A percentile compares a stretch with the other conserved stretches of the same genome.
Evolutionary conservation across 2,797 vertebrate genomes (phyloP).

Genomic region (Peromyscus melanophrys): DNA sequence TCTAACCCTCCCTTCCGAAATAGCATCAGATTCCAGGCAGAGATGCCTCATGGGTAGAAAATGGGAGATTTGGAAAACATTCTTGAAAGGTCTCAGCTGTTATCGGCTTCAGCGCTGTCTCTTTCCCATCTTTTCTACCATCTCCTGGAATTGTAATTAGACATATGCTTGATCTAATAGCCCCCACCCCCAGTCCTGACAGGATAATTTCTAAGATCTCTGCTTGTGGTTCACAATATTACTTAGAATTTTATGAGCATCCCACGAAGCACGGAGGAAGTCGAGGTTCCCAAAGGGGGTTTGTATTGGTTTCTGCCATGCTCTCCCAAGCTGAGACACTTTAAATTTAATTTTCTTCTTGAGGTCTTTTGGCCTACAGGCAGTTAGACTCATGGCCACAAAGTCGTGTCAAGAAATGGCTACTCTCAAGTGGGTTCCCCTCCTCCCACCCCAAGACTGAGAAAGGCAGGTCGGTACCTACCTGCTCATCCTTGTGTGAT

Average conservation of each 20-base stretch:
- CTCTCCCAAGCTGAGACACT: neutral
- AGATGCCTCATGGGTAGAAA: neutral
- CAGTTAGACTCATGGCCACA: neutral
- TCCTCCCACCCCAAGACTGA: neutral
- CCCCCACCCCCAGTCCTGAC: neutral
- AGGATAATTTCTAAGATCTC: neutral
- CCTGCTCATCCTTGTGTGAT: fast-evolving
- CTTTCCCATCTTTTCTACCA: neutral
- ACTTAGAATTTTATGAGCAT: neutral
- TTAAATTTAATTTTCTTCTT: conserved; percentile 20
- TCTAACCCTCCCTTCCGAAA: neutral
- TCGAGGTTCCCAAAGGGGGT: neutral
- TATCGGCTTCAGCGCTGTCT: neutral
- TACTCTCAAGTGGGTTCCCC: neutral
- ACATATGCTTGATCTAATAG: neutral
- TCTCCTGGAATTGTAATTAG: conserved; percentile 41
- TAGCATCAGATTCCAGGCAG: neutral
- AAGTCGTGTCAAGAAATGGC: neutral
- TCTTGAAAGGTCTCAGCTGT: conserved; percentile 7
- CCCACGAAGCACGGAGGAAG: neutral
- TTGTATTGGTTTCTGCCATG: neutral
- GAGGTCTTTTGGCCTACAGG: neutral
- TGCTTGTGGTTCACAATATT: neutral
- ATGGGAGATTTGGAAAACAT: neutral
- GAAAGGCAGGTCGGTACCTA: neutral